A percentile compares a stretch with the other conserved stretches of the same genome.
Evolutionary conservation across 2,888 invertebrate genomes (phyloP).

Genomic region (Incurvaria masculella): DNA sequence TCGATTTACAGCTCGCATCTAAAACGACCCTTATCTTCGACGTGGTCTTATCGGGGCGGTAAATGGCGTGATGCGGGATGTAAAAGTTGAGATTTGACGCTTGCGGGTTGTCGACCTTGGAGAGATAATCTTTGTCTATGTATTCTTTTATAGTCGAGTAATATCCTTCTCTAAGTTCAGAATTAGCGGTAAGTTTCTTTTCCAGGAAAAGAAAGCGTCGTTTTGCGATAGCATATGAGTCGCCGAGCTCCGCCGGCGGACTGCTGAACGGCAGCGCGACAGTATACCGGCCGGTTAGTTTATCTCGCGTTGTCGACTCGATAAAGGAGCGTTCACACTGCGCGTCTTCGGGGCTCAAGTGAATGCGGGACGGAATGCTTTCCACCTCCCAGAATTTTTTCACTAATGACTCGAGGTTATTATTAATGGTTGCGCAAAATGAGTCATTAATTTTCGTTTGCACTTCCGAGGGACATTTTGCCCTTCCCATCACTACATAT

Average conservation of each 20-base stretch:
- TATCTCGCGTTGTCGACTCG: background rate
- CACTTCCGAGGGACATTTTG: too few relatives aligned
- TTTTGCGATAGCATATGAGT: background rate
- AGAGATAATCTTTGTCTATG: background rate
- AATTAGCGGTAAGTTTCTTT: background rate
- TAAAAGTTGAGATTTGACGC: background rate
- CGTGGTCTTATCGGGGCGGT: background rate
- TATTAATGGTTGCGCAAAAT: background rate
- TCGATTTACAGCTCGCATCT: slow-evolving; percentile 3
- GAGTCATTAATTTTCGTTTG: too few relatives aligned
- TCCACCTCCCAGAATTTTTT: background rate
- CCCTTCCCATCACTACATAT: background rate
- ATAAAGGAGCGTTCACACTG: background rate
- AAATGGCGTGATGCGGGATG: slow-evolving; percentile 2
- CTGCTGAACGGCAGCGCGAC: background rate
- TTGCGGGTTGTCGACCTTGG: background rate
- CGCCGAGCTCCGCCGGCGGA: background rate
- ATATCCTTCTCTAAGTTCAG: background rate
- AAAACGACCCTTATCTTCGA: slow-evolving; percentile 1
- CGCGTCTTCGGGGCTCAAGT: background rate
- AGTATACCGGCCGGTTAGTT: background rate
- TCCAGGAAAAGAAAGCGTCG: background rate
- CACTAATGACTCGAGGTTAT: background rate
- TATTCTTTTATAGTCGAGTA: background rate
- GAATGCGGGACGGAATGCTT: background rate